These are phyloP conservation scores for Hipposideros larvatus DNA, from an alignment of 2,797 vertebrate genomes.

Conservation along the genomic window DNA sequence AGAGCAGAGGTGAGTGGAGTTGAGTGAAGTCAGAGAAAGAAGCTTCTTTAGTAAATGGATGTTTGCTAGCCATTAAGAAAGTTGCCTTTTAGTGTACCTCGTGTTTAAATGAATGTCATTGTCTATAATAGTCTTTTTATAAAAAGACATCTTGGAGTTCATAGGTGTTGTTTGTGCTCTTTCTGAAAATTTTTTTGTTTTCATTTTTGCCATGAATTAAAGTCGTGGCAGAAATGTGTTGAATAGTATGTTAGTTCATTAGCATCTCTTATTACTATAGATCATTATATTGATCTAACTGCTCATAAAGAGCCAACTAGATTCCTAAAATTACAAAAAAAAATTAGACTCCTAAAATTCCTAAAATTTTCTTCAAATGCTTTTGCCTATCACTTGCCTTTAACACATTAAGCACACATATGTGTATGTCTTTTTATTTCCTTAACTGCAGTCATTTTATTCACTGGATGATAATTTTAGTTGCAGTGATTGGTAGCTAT, in stretches of 20 bases:
- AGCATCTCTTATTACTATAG: neutral
- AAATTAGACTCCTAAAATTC: neutral
- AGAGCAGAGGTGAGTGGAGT: neutral
- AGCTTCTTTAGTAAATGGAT: neutral
- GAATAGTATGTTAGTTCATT: neutral
- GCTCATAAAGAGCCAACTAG: neutral
- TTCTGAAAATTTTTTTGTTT: neutral
- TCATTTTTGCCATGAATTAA: neutral
- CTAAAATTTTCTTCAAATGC: neutral
- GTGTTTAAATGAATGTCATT: neutral
- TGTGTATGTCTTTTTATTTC: neutral
- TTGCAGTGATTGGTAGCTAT: slow-evolving; percentile 8
- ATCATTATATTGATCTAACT: neutral
- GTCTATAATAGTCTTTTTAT: neutral
- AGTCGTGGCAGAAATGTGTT: neutral
- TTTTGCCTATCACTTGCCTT: slow-evolving; percentile 7
- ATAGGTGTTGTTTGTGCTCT: neutral
- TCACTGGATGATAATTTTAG: neutral
- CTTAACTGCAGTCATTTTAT: neutral
- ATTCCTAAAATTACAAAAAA: neutral
- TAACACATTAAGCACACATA: neutral
- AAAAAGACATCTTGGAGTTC: neutral
- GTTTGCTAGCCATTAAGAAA: neutral
- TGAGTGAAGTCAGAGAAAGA: neutral
- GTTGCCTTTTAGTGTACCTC: neutral